Conservation (phyloP, 2,888 invertebrate species). For the Ophion costatus region DNA sequence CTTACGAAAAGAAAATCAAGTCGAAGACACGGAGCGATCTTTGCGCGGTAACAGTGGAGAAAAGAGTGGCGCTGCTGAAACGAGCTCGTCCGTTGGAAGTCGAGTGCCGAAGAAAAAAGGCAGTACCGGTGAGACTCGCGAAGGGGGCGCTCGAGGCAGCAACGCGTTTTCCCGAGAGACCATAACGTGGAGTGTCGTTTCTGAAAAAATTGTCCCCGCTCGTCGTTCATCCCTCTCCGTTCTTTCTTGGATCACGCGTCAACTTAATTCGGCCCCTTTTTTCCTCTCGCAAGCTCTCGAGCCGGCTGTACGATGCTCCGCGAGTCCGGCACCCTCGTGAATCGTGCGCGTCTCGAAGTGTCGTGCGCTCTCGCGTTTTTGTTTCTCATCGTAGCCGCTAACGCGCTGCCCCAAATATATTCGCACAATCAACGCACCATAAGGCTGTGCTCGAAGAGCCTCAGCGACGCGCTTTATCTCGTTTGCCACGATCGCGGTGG, state of each 20-base stretch:
- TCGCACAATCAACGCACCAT: conserved; percentile 59
- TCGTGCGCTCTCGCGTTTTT: not conserved
- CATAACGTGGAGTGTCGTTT: not conserved
- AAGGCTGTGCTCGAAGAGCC: conserved; percentile 77
- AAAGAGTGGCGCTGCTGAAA: not conserved
- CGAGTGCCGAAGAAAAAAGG: no score
- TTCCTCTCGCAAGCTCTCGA: not conserved
- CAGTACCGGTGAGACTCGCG: no score
- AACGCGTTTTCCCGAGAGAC: not conserved
- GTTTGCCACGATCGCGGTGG: conserved; percentile 78
- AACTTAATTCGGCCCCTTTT: not conserved
- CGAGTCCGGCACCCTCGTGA: not conserved
- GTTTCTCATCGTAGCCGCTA: conserved; percentile 27
- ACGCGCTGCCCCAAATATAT: conserved; percentile 61
- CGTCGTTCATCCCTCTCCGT: not conserved
- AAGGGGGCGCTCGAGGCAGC: no score
- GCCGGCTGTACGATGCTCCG: not conserved
- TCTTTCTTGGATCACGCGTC: no score
- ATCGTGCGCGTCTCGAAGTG: not conserved
- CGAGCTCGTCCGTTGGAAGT: not conserved
- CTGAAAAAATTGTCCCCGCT: not conserved
- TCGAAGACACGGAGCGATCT: not conserved
- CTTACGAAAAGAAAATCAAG: not conserved
- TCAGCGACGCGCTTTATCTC: conserved; percentile 79
- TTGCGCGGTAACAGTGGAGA: not conserved